Evolutionary conservation across 2,113 vertebrate species (phyloP).

Genomic region (Drymodes brunneopygia): DNA sequence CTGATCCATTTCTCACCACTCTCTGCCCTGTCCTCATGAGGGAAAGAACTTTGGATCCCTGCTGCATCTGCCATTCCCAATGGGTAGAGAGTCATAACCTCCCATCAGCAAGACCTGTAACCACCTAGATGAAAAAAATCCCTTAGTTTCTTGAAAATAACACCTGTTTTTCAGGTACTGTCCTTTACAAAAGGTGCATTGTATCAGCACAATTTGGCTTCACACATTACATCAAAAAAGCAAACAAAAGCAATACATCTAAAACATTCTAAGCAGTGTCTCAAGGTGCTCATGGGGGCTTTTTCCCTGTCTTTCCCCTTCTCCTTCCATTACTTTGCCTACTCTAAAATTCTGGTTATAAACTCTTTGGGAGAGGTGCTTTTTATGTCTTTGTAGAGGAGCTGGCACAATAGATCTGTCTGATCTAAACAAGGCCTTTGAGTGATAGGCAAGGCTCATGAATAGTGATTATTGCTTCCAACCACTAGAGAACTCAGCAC

Average conservation of each 20-base stretch:
- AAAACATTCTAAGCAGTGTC: not conserved
- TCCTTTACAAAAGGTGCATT: not conserved
- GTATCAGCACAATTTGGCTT: not conserved
- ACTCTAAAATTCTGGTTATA: not conserved
- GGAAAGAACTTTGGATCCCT: not conserved
- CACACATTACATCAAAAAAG: not conserved
- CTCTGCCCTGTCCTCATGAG: not conserved
- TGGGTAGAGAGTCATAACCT: not conserved
- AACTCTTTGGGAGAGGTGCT: not conserved
- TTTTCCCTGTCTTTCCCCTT: not conserved
- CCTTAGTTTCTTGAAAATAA: not conserved
- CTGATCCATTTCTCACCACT: not conserved
- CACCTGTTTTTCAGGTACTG: not conserved
- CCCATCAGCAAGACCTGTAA: not conserved
- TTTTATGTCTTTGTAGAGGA: not conserved
- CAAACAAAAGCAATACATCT: not conserved
- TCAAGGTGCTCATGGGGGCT: not conserved
- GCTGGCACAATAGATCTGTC: not conserved
- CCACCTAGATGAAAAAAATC: not conserved
- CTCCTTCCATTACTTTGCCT: not conserved
- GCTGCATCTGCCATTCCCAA: not conserved
- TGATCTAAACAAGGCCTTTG: conserved; percentile 45
- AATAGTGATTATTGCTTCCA: conserved; percentile 46
- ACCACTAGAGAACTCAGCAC: not conserved
- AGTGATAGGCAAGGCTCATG: conserved; percentile 30